Conservation (phyloP, 2,888 invertebrate species). For the Platycheirus albimanus region DNA sequence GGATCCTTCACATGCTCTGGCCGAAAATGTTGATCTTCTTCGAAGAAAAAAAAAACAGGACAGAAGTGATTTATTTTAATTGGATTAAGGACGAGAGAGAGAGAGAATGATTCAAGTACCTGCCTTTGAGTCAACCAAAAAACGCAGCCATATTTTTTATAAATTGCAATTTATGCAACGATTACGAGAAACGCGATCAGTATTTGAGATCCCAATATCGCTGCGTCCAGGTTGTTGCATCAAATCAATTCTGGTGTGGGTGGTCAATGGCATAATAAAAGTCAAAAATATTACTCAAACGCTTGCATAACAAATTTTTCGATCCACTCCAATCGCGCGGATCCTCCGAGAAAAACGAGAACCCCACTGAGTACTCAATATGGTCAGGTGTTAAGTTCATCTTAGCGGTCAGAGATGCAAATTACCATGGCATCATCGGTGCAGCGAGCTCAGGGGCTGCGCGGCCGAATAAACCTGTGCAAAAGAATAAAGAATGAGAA, state of each 20-base stretch:
- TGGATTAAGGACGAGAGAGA: slow-evolving; percentile 61
- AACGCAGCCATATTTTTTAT: slow-evolving; percentile 8
- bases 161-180: slow-evolving; percentile 56
- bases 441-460: neutral
- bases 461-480: slow-evolving; percentile 13
- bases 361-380: slow-evolving; percentile 54
- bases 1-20: neutral
- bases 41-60: slow-evolving; percentile 49
- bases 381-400: slow-evolving; percentile 69
- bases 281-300: slow-evolving; percentile 70
- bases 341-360: neutral
- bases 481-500: slow-evolving; percentile 65
- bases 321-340: neutral
- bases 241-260: slow-evolving; percentile 69
- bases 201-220: slow-evolving; percentile 11
- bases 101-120: neutral
- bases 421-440: slow-evolving; percentile 36
- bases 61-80: slow-evolving; percentile 74
- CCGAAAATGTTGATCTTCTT: neutral
- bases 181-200: neutral
- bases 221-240: slow-evolving; percentile 42
- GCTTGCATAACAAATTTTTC: slow-evolving; percentile 28
- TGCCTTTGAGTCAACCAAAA: neutral
- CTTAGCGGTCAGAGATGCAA: slow-evolving; percentile 52
- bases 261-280: slow-evolving; percentile 73